These are phyloP conservation scores for Tenodera sinensis DNA, from an alignment of 2,888 invertebrate genomes.

Conservation along the genomic window DNA sequence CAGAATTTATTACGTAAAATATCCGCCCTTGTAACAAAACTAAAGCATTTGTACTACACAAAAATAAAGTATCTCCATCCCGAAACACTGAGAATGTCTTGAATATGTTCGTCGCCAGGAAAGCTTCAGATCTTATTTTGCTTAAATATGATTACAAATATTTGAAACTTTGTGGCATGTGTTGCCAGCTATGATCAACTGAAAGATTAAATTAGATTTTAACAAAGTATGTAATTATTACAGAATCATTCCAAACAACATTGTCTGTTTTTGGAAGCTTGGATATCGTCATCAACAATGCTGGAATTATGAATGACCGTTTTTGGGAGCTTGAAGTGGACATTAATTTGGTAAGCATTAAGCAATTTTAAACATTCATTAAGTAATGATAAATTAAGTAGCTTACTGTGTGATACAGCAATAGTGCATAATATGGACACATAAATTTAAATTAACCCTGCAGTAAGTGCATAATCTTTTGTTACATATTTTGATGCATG, in stretches of 20 bases:
- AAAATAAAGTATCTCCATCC: no score
- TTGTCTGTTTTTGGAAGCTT: conserved; percentile 67
- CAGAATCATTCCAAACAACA: conserved; percentile 71
- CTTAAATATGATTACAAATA: neutral
- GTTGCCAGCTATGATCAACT: neutral
- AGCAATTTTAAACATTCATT: neutral
- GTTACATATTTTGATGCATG: no score
- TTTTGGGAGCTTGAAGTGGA: conserved; percentile 74
- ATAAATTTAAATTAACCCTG: no score
- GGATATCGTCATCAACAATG: conserved; percentile 77
- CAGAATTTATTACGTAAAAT: no score
- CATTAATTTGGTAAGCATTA: conserved; percentile 64
- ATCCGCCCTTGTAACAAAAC: no score
- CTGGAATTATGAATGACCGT: conserved; percentile 73
- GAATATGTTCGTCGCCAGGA: no score
- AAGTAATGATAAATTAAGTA: neutral
- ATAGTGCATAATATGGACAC: no score
- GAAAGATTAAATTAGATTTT: neutral
- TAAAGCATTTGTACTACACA: no score
- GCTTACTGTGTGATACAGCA: no score
- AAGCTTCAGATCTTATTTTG: no score
- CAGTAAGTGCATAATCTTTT: no score
- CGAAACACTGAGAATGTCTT: no score
- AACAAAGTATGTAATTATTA: conserved; percentile 34
- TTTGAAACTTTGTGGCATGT: neutral